Evolutionary conservation across 2,797 vertebrate genomes (phyloP), one percentile per base, ranked within the genome.

Genomic region (Premnoplex brunnescens): DNA sequence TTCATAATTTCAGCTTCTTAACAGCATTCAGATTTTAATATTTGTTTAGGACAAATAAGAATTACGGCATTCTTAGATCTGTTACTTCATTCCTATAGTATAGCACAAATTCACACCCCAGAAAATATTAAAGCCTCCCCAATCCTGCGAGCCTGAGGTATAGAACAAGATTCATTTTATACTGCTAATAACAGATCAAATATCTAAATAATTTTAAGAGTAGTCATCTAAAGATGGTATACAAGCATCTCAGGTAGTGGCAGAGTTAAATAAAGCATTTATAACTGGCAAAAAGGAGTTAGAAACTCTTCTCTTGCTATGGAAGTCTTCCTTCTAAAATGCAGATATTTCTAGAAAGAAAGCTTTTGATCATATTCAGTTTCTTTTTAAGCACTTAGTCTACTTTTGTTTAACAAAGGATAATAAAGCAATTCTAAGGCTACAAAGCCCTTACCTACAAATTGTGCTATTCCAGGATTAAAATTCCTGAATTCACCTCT

Each of bases 401-500:
- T 22, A 67, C 62, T 90, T 92, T 76, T 67, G 48, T 49, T 26
- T 77, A 89, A 63, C 56, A 76, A 58, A 34, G 51, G 22, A 19
- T 74, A 90, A 49, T 79, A 82, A 86, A 82, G n/a, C 67, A 68
- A 75, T 11, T 32, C 41, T 56, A 91, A 46, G n/a, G 55, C 71
- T 69, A 36, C 67, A 91, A 91, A 91, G 75, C 48, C 55, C 41
- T 74, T 58, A 89, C 85, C 59, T 74, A 91, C 30, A 88, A 89
- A 93, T 49, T 46, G 36, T 66, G 82, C 59, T 73, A 93, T 63
- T 44, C 67, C 58, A 56, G 73, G 85, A 88, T 88, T 84, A 78
- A 94, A 89, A 88, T 84, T 83, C 51, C 76, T 85, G 64, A 89
- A 79, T 85, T 95, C 58, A 75, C 66, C 58, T 83, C 79, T 81